Base-by-base conservation (phyloP, 2,113 vertebrate genomes). In the Rhea pennata region DNA sequence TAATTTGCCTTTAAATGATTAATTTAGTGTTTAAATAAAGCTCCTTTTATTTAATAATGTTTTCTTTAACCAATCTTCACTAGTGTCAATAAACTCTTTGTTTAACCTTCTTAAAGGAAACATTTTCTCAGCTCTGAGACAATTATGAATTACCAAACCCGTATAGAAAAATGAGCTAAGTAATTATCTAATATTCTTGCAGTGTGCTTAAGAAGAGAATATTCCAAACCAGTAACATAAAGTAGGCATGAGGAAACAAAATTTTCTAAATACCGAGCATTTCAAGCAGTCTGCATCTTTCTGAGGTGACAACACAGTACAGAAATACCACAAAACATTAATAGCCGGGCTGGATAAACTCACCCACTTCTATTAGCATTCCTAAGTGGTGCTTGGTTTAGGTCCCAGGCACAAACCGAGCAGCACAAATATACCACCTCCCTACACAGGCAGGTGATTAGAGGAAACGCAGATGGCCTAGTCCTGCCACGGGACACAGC, bases 1-100 rank as follows among this genome's bases (percentile, higher is more conserved):
- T 99, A 98, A 99, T 99, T 99, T 98, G 98, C 96, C 96, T 98
- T 98, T 98, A 98, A 98, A 98, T 98, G 96, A 99, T 99, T 99
- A 98, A 99, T 98, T 98, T 98, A 97, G 97, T 98, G 98, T 98
- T 98, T 99, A 98, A 98, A 99, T 98, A 96, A 98, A 98, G 98
- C 99, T 98, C 98, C 98, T 98, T 98, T 97, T 97, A 98, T 98
- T 98, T 99, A 98, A 98, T 98, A 97, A 98, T 98, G 98, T 98
- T 98, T 98, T 98, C 98, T 98, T 98, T 98, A 98, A 98, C 98
- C 98, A 98, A 98, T 98, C 96, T 96, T 98, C 98, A 98, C 98
- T 98, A 98, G 97, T 99, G 98, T 99, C 98, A 99, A 98, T 98
- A 99, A 98, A 97, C 92, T 98, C 97, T 98, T 97, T 98, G 98